Evolutionary conservation across 2,113 vertebrate species (phyloP).

Genomic region (Ophthalmolycus amberensis): DNA sequence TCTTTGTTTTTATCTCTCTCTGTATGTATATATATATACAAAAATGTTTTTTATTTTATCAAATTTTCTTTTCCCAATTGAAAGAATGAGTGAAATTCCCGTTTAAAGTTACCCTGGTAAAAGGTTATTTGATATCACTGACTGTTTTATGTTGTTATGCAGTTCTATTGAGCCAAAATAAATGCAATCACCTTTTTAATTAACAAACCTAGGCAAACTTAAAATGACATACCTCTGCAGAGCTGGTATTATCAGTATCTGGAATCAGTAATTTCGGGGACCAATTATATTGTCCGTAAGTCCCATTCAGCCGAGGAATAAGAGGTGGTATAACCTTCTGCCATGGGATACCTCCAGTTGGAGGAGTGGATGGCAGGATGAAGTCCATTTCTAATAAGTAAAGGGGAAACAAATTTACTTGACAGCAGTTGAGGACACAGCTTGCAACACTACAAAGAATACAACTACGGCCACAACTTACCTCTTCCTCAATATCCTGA

Average conservation of each 20-base stretch:
- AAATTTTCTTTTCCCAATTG: not conserved
- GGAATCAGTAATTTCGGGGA: constrained; percentile 72
- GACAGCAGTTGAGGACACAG: not conserved
- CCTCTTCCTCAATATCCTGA: constrained; percentile 45
- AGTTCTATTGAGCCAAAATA: not conserved
- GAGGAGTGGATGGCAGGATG: constrained; percentile 67
- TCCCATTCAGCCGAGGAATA: constrained; percentile 75
- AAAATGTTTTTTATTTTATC: too few relatives aligned
- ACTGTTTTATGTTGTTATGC: not conserved
- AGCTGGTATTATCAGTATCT: constrained; percentile 65
- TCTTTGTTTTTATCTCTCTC: not conserved
- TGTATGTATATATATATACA: not conserved
- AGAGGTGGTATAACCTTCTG: constrained; percentile 78
- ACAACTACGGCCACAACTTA: not conserved
- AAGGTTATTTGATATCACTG: not conserved
- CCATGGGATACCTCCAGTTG: constrained; percentile 76
- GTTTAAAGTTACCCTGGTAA: not conserved
- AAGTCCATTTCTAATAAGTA: constrained; percentile 76
- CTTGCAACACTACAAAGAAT: not conserved
- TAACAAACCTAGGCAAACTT: not conserved
- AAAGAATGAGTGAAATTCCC: not conserved
- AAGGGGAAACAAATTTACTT: not conserved
- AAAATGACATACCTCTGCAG: constrained; percentile 72
- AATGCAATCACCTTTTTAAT: not conserved
- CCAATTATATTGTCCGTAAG: constrained; percentile 67